Base-by-base conservation (phyloP, 1,140 invertebrate genomes). In the Zelostemma sp. region DNA sequence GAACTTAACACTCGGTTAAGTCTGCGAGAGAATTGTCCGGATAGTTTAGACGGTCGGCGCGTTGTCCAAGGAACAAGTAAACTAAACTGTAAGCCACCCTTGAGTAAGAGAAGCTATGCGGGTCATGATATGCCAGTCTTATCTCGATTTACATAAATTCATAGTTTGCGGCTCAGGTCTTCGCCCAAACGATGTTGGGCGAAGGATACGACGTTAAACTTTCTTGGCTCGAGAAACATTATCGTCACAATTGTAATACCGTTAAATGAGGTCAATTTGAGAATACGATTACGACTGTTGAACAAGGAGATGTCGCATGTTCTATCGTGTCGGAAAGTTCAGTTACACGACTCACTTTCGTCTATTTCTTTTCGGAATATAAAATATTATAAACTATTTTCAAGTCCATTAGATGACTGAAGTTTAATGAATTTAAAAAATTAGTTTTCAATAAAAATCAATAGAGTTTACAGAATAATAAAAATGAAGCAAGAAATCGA, bases 121-220 rank as follows among this genome's bases (percentile, higher is more conserved):
- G 71, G 72, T 73, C 70, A 68, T 54, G 45, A 67, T 72, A 61
- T 72, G 56, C 41, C 38, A 15, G 79, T 80, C 80, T 82, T 82
- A 83, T 83, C 80, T 73, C 69, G 79, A 83, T 83, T 80, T 82
- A 68, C 81, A 83, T 83, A 80, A 81, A 83, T 82, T 82, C 74
- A 80, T 82, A 82, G 76, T 80, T 80, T 72, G 72, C 48, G 66
- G 74, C 69, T 80, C 76, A 77, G 60, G 58, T 65, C 73, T 67
- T 62, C 43, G 40, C 54, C 48, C 51, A 45, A 70, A 56, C 55
- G 55, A 68, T 53, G 56, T 50, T 66, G 43, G 47, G 61, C 63
- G 63, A 60, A 67, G 40, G 17, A 62, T 64, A 56, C 47, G 9
- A 18, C 18, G 16, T 55, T 54, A 43, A 62, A 64, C 56, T 64